A percentile compares a stretch with the other conserved stretches of the same genome.
phyloP scores from a whole-genome alignment of 1,140 invertebrate species.

The Saxidomus purpurata region DNA sequence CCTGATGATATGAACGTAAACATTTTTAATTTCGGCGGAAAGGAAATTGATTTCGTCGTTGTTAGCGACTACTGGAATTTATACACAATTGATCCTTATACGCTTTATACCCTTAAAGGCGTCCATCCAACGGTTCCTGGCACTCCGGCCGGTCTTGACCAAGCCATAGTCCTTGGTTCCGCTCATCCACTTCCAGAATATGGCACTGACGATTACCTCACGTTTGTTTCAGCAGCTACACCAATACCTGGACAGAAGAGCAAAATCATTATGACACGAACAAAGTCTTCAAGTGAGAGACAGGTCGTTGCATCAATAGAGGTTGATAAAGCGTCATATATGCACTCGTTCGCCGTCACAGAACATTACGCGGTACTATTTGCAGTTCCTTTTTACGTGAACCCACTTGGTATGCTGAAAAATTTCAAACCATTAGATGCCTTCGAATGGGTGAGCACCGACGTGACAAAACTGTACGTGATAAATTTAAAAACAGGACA shows the following conservation, averaged over 20 bases:
- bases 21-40: constrained; percentile 71
- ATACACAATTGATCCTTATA: constrained; percentile 75
- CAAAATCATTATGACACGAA: constrained; percentile 75
- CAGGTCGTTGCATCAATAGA: constrained; percentile 75
- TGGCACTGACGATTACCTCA: constrained; percentile 74
- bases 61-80: constrained; percentile 82
- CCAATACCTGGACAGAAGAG: constrained; percentile 69
- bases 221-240: constrained; percentile 75
- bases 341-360: constrained; percentile 83
- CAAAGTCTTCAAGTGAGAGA: constrained; percentile 70
- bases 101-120: constrained; percentile 69
- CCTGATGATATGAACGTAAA: constrained; percentile 84
- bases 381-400: constrained; percentile 79
- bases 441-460: constrained; percentile 74
- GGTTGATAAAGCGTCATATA: constrained; percentile 79
- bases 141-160: constrained; percentile 29
- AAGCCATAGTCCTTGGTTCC: constrained; percentile 77
- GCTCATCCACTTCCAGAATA: constrained; percentile 80
- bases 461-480: constrained; percentile 73
- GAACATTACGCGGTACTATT: constrained; percentile 79
- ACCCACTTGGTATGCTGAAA: constrained; percentile 73
- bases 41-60: constrained; percentile 72
- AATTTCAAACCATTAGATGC: constrained; percentile 73
- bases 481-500: constrained; percentile 74
- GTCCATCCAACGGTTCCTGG: constrained; percentile 49